phyloP scores from a whole-genome alignment of 2,113 vertebrate genomes.

The Azemiops feae region DNA sequence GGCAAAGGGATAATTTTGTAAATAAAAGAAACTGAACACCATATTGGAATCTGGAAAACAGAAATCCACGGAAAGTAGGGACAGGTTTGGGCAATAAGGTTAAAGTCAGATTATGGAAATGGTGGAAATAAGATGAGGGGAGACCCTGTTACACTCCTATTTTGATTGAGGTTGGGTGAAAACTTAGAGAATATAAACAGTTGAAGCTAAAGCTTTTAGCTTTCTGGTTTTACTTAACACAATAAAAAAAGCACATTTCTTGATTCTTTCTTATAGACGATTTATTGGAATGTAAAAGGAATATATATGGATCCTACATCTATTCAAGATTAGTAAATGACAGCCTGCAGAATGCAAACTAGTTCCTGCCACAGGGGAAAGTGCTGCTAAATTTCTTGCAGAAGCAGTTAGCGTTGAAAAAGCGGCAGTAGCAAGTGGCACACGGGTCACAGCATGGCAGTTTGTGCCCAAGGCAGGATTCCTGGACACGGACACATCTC shows the following conservation, averaged over 20 bases:
- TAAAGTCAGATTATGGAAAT: not conserved
- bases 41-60: not conserved
- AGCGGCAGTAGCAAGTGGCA: slow-evolving; percentile 95
- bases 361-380: slow-evolving; percentile 74
- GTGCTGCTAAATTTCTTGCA: slow-evolving; percentile 83
- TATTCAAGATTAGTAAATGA: not conserved
- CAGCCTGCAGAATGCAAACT: accelerated
- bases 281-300: slow-evolving; percentile 51
- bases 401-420: slow-evolving; percentile 95
- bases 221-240: not conserved
- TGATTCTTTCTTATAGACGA: slow-evolving; percentile 4
- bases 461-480: slow-evolving; percentile 90
- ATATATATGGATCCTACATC: accelerated
- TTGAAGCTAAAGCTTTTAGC: not conserved
- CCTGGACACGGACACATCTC: slow-evolving; percentile 87
- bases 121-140: not conserved
- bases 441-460: slow-evolving; percentile 92
- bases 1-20: not conserved
- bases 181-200: not conserved
- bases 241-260: not conserved
- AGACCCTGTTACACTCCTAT: not conserved
- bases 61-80: not conserved
- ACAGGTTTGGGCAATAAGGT: not conserved
- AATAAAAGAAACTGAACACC: not conserved
- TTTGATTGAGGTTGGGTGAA: not conserved